These are phyloP conservation scores for Zoanthus sansibaricus DNA, from an alignment of 92 coral and sea anemone genomes.

Conservation along the genomic window DNA sequence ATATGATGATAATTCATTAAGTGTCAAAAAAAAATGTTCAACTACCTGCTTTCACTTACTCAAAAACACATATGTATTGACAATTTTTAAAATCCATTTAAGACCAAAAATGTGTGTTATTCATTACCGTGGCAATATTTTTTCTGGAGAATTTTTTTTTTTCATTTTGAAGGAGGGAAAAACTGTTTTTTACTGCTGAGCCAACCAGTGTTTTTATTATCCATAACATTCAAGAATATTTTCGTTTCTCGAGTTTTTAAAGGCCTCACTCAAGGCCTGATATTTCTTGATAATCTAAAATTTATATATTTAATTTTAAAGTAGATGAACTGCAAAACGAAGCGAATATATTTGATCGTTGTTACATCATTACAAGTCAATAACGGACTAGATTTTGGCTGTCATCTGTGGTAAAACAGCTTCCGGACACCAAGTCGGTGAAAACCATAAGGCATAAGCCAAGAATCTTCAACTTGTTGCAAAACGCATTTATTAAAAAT, in stretches of 20 bases:
- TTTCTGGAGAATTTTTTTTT: not conserved
- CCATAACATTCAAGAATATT: not conserved
- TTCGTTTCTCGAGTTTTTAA: not conserved
- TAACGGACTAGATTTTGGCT: not conserved
- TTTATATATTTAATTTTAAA: not conserved
- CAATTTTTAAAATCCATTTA: not conserved
- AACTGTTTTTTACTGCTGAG: not conserved
- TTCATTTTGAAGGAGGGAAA: not conserved
- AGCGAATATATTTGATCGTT: not conserved
- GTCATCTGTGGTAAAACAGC: not conserved
- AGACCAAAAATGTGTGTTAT: not conserved
- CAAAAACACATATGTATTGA: not conserved
- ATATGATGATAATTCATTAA: not conserved
- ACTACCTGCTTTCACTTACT: not conserved
- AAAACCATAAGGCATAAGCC: not conserved
- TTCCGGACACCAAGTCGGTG: not conserved
- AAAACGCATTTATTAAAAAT: not conserved
- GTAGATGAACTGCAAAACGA: not conserved
- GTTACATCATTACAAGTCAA: not conserved
- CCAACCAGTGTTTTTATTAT: not conserved
- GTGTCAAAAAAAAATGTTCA: not conserved
- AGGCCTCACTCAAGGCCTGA: not conserved
- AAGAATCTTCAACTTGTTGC: too few species aligned
- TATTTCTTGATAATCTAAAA: not conserved
- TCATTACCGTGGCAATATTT: not conserved